Evolutionary conservation across 2,113 vertebrate species (phyloP), one percentile per base, ranked within the genome.

Genomic region (Ptilonorhynchus violaceus): DNA sequence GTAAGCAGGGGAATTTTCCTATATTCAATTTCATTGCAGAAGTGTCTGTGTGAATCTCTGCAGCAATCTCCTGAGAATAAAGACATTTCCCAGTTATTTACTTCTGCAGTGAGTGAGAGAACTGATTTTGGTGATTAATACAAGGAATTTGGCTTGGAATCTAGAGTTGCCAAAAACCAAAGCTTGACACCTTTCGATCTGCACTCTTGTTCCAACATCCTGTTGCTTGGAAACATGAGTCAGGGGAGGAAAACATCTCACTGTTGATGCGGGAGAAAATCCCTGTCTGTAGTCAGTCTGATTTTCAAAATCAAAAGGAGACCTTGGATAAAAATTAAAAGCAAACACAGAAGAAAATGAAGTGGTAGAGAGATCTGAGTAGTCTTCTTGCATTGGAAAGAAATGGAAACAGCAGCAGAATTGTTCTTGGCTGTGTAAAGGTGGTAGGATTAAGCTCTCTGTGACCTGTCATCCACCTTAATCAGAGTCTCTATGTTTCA

Each of bases 201-300:
- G 39, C 0, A 0, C 39, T 75, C 56, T 41, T 2, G 4, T 89
- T 86, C 76, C 31, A 39, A 15, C 31, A 16, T 58, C 73, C 21
- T 69, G 85, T 95, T 96, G 86, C 86, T 94, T 95, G 88, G 92
- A 96, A 91, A 95, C 66, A 42, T 52, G 73, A 86, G 47, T 55
- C 53, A 82, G 39, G 1, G 2, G 39, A 92, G 46, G 44, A 92
- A 87, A 68, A 81, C 9, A 23, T 81, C 91, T 89, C 74, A 9
- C 33, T 39, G 17, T 49, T 85, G 50, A 46, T 55, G 42, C 24
- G 41, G 50, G 50, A 91, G 77, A 94, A 85, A 93, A 89, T 49
- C 53, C 6, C 1, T 80, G 18, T 46, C 75, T 77, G 15, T 33
- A 22, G 28, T 63, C 50, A 72, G 69, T 10, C n/a, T 37, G 75